phyloP scores from a whole-genome alignment of 2,888 invertebrate species.

The Coelogynopora nodosa region DNA sequence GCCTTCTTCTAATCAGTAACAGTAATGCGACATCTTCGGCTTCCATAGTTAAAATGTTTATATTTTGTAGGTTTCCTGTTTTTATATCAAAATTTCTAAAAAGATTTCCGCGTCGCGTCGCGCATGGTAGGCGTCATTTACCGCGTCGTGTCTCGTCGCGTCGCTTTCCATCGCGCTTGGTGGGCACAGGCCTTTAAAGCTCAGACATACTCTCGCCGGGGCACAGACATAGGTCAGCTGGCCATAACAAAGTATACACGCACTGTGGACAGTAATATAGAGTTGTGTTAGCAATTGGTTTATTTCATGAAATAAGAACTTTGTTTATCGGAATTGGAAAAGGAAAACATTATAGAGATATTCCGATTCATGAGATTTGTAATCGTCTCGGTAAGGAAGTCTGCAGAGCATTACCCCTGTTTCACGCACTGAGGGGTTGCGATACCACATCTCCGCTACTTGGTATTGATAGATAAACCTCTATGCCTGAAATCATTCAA shows the following conservation, averaged over 20 bases:
- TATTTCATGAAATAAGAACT: neutral
- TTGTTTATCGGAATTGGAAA: neutral
- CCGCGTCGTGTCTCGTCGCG: too few relatives aligned
- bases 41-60: too few relatives aligned
- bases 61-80: too few relatives aligned
- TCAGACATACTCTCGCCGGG: neutral
- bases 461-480: neutral
- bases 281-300: neutral
- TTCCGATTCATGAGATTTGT: neutral
- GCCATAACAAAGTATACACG: neutral
- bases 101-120: too few relatives aligned
- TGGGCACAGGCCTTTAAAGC: too few relatives aligned
- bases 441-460: neutral
- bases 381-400: neutral
- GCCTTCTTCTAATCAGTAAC: too few relatives aligned
- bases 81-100: too few relatives aligned
- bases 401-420: neutral
- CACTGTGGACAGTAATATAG: too few relatives aligned
- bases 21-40: too few relatives aligned
- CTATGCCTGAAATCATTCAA: neutral
- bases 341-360: neutral
- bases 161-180: too few relatives aligned
- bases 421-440: neutral
- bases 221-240: neutral
- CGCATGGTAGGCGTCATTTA: too few relatives aligned